Base-by-base conservation (phyloP, 2,888 invertebrate genomes). In the Sarcophaga rosellei region DNA sequence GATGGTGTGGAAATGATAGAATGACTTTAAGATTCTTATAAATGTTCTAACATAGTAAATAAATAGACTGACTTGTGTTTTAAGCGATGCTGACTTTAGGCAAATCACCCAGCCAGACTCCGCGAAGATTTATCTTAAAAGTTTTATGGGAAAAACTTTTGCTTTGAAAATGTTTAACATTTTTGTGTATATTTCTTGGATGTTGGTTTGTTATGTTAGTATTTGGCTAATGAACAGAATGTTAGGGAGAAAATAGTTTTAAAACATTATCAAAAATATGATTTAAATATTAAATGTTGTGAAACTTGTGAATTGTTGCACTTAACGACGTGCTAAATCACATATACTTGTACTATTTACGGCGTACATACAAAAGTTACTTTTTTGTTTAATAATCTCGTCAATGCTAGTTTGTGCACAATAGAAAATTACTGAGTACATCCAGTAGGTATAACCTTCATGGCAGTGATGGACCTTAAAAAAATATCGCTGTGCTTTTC, bases 1-100 rank as follows among this genome's bases (percentile, higher is more conserved):
- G 83, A 83, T 83, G 83, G 63, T 78, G 83, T 78, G 83, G 83
- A 83, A 83, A 83, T 83, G 83, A 78, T 78, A 83, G 73, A 83
- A 78, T 83, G 83, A 78, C 78, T 83, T 83, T 78, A 61, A 83
- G 74, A 78, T 73, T 68, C 78, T 83, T 73, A 78, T 74, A 78
- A 78, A 83, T 83, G 74, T 73, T 57, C 53, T 69, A 23, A 62
- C n/a, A 83, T 78, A 78, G 21, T 63, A 68, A 17, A 35, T 35
- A 1, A 35, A 35, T 2, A 45, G 15, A 70, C 57, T 45, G 65
- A 68, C 35, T 62, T 63, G 53, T 45, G 15, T 11, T 61, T 69
- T 8, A 21, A 45, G 44, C 21, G 15, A 47, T 35, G 6, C 35
- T 6, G 35, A 63, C 63, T 5, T 25, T n/a, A 70, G 70, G 70